Conservation (phyloP, 2,797 vertebrate species). For the Stomatorhinus walkeri region DNA sequence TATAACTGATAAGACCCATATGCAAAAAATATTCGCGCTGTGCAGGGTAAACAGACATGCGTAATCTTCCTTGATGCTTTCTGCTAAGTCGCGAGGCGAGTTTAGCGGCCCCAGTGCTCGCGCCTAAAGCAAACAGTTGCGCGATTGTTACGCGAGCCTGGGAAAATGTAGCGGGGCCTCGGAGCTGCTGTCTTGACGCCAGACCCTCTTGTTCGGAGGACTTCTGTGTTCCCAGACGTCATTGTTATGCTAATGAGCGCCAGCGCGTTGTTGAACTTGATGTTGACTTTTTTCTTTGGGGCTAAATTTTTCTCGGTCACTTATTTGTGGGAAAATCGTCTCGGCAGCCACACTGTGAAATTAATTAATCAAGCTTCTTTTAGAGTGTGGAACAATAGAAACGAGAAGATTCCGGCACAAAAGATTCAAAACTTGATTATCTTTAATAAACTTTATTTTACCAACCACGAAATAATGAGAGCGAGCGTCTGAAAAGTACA, state of each 20-base stretch:
- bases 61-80: slow-evolving; percentile 47
- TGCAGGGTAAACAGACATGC: slow-evolving; percentile 25
- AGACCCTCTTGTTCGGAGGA: slow-evolving; percentile 59
- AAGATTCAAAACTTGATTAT: slow-evolving; percentile 36
- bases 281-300: slow-evolving; percentile 78
- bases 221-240: slow-evolving; percentile 65
- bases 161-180: slow-evolving; percentile 72
- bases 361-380: slow-evolving; percentile 57
- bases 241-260: slow-evolving; percentile 77
- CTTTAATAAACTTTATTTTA: slow-evolving; percentile 27
- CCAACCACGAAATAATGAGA: neutral
- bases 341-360: slow-evolving; percentile 51
- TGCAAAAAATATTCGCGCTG: neutral
- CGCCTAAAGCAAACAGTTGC: slow-evolving; percentile 75
- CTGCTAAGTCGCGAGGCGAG: slow-evolving; percentile 50
- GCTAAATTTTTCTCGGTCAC: slow-evolving; percentile 56
- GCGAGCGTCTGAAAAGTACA: neutral
- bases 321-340: slow-evolving; percentile 72
- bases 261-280: slow-evolving; percentile 84
- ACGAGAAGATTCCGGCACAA: slow-evolving; percentile 40
- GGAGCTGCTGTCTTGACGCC: slow-evolving; percentile 66
- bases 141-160: slow-evolving; percentile 77
- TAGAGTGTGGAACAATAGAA: slow-evolving; percentile 50
- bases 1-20: neutral
- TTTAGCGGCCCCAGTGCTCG: slow-evolving; percentile 59